Percentiles rank a stretch among this genome's conserved stretches.
These are phyloP conservation scores for Pemphigus obesinymphae DNA, from an alignment of 1,140 invertebrate genomes.

Conservation along the genomic window DNA sequence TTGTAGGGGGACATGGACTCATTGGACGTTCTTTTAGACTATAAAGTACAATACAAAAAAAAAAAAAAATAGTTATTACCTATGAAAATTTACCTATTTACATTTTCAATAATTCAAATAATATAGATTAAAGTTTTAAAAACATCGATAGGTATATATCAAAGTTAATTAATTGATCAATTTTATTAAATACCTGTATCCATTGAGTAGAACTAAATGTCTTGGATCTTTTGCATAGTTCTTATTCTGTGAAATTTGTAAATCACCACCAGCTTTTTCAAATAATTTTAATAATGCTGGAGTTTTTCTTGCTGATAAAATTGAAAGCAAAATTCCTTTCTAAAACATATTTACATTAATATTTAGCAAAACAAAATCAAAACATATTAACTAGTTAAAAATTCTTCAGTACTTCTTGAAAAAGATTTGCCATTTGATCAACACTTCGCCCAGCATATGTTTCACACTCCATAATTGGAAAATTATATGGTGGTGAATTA, in stretches of 20 bases:
- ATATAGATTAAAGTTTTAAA: too few species aligned
- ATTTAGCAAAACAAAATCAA: background rate
- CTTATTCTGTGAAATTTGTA: constrained; percentile 71
- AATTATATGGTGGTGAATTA: constrained; percentile 87
- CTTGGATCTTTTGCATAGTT: constrained; percentile 86
- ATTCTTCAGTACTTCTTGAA: constrained; percentile 63
- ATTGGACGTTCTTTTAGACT: constrained; percentile 76
- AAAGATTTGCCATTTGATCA: constrained; percentile 68
- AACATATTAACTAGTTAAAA: background rate
- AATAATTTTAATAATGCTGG: constrained; percentile 72
- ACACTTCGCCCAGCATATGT: constrained; percentile 65
- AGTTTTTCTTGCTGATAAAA: constrained; percentile 83
- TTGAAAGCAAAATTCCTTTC: constrained; percentile 77
- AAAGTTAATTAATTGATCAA: background rate
- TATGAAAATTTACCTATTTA: too few species aligned
- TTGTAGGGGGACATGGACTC: constrained; percentile 56
- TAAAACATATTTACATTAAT: constrained; percentile 48
- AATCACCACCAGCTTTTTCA: constrained; percentile 79
- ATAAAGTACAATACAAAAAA: constrained; percentile 47
- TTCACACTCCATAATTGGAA: constrained; percentile 74
- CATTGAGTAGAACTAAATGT: constrained; percentile 75
- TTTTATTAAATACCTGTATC: constrained; percentile 55
- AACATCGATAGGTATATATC: too few species aligned
- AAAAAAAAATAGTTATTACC: too few species aligned
- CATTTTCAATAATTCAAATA: too few species aligned